Evolutionary conservation across 1,140 invertebrate genomes (phyloP).

Genomic region (Odontomachus brunneus): DNA sequence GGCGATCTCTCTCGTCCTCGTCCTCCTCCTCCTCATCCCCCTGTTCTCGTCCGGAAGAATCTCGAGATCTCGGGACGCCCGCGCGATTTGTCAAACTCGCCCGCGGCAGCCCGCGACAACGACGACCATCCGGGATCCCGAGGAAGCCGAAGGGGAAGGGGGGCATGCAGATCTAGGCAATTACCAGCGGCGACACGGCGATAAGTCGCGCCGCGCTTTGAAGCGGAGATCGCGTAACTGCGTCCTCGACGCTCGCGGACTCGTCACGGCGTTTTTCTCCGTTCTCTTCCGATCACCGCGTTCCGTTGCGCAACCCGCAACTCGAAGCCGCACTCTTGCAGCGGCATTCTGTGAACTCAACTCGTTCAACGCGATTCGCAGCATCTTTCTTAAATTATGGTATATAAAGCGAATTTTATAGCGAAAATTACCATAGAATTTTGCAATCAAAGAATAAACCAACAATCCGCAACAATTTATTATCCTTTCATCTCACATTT

Average conservation of each 20-base stretch:
- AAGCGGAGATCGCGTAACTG: constrained; percentile 4
- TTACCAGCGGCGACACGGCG: constrained; percentile 14
- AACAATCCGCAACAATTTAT: too few species aligned
- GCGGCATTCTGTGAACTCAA: too few species aligned
- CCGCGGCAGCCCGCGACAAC: constrained; percentile 4
- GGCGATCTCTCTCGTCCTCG: not conserved
- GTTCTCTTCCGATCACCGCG: constrained; percentile 19
- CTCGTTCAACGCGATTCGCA: too few species aligned
- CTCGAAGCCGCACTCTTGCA: too few species aligned
- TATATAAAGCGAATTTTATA: too few species aligned
- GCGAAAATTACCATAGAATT: too few species aligned
- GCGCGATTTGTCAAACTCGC: constrained; percentile 54
- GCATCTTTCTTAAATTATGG: too few species aligned
- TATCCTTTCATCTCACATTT: too few species aligned
- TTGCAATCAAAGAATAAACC: too few species aligned
- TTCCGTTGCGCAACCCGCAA: not conserved
- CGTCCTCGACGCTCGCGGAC: not conserved
- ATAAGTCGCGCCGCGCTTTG: constrained; percentile 38
- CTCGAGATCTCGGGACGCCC: constrained; percentile 10
- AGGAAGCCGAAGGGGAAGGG: not conserved
- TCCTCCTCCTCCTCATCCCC: too few species aligned
- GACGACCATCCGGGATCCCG: constrained; percentile 1
- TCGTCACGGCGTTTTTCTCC: constrained; percentile 18
- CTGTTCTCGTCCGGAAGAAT: constrained; percentile 21
- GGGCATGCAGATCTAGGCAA: constrained; percentile 42